Evolutionary conservation across 2,797 vertebrate genomes (phyloP).

Genomic region (Tenualosa ilisha): DNA sequence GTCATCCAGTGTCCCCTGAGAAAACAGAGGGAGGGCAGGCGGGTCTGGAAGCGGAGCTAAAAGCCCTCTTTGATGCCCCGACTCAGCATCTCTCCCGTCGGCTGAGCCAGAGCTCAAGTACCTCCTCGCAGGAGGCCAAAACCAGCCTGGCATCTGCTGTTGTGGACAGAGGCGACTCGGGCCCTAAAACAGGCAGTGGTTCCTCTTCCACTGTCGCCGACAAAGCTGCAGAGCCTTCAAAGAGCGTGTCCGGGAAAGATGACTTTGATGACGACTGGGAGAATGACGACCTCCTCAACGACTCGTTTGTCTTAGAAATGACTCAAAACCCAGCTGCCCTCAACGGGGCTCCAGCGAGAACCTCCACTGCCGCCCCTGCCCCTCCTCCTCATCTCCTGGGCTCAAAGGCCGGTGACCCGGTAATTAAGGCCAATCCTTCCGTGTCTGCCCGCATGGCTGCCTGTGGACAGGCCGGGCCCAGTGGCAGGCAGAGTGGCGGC

Average conservation of each 20-base stretch:
- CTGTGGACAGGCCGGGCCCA: conserved; percentile 34
- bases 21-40: conserved; percentile 16
- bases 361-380: conserved; percentile 30
- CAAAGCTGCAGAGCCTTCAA: conserved; percentile 26
- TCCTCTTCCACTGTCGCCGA: conserved; percentile 29
- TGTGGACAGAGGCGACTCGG: background rate
- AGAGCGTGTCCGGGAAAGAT: conserved; percentile 31
- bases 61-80: conserved; percentile 88
- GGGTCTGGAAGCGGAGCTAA: conserved; percentile 81
- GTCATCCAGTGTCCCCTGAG: background rate
- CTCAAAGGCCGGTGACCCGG: conserved; percentile 28
- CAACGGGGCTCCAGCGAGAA: conserved; percentile 39
- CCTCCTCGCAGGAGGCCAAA: conserved; percentile 58
- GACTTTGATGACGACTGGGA: conserved; percentile 88
- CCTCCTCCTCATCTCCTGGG: conserved; percentile 28
- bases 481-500: conserved; percentile 33
- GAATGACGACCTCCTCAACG: conserved; percentile 83
- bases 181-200: background rate
- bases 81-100: conserved; percentile 83
- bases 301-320: conserved; percentile 81
- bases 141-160: conserved; percentile 1
- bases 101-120: conserved; percentile 77
- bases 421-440: background rate
- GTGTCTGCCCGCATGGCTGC: conserved; percentile 37
- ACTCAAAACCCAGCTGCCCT: conserved; percentile 72